Percentiles rank a stretch among this genome's conserved stretches.
phyloP scores from a whole-genome alignment of 2,113 vertebrate species.

The Myotis lucifugus region DNA sequence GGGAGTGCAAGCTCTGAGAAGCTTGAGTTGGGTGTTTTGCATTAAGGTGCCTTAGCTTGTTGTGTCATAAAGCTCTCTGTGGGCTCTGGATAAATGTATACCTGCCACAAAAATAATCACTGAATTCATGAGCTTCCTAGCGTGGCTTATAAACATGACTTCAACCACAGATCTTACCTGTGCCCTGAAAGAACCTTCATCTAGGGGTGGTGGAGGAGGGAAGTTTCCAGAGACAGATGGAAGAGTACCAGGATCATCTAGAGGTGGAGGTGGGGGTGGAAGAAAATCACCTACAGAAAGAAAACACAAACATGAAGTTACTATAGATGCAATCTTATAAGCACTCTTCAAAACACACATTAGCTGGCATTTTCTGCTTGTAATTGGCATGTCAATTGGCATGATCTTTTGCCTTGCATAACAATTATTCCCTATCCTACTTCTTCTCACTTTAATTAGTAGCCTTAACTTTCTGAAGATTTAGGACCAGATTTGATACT shows the following conservation, averaged over 20 bases:
- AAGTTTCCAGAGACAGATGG: conserved; percentile 69
- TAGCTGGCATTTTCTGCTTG: not conserved
- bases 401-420: not conserved
- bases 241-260: conserved; percentile 58
- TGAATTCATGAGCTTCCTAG: not conserved
- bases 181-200: conserved; percentile 71
- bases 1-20: not conserved
- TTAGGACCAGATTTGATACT: not conserved
- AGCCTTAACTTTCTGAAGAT: not conserved
- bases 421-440: not conserved
- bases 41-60: not conserved
- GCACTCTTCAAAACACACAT: not conserved
- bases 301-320: not conserved
- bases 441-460: conserved; percentile 21
- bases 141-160: not conserved
- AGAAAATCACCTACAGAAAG: conserved; percentile 71
- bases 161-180: conserved; percentile 64
- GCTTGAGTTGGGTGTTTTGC: not conserved
- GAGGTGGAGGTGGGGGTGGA: conserved; percentile 74
- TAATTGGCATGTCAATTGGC: not conserved
- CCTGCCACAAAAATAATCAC: not conserved
- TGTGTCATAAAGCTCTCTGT: not conserved
- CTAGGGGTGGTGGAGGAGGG: conserved; percentile 73
- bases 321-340: not conserved
- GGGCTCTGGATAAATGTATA: conserved; percentile 10